These are phyloP conservation scores for Nemurella pictetii DNA, from an alignment of 2,888 invertebrate genomes.

Conservation along the genomic window DNA sequence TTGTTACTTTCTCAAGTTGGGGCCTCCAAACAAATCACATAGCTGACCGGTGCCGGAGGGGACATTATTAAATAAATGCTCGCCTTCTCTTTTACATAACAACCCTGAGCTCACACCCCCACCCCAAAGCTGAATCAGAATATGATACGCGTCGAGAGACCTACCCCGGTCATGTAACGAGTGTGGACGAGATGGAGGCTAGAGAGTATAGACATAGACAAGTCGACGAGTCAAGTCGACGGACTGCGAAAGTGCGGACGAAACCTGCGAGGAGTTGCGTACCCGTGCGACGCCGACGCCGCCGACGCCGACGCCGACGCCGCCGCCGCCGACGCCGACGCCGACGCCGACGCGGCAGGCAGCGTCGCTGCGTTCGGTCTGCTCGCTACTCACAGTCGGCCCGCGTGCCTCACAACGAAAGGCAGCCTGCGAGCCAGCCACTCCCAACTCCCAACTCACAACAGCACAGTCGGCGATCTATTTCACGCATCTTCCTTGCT, in stretches of 20 bases:
- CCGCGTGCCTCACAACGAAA: not conserved
- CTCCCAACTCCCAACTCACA: not conserved
- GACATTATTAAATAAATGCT: constrained; percentile 43
- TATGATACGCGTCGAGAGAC: not conserved
- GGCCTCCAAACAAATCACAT: constrained; percentile 44
- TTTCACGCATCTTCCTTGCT: not conserved
- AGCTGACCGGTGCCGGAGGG: constrained; percentile 39
- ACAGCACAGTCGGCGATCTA: not conserved
- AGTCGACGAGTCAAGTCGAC: not conserved
- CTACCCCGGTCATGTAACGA: too few relatives aligned
- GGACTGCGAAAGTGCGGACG: not conserved
- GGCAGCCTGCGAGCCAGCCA: constrained; percentile 14
- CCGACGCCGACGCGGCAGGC: not conserved
- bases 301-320: not conserved
- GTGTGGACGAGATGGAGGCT: too few relatives aligned
- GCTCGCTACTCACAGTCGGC: too few relatives aligned
- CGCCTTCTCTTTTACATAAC: constrained; percentile 43
- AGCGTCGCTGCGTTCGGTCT: too few relatives aligned
- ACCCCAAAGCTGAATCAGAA: constrained; percentile 8
- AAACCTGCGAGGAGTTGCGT: not conserved
- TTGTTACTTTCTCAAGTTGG: constrained; percentile 45
- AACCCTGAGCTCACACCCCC: constrained; percentile 16
- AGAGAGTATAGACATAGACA: not conserved
- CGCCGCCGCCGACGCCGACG: not conserved
- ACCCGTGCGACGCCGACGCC: not conserved